These are phyloP conservation scores for Cinclus cinclus DNA, from an alignment of 2,113 vertebrate genomes.

Conservation along the genomic window DNA sequence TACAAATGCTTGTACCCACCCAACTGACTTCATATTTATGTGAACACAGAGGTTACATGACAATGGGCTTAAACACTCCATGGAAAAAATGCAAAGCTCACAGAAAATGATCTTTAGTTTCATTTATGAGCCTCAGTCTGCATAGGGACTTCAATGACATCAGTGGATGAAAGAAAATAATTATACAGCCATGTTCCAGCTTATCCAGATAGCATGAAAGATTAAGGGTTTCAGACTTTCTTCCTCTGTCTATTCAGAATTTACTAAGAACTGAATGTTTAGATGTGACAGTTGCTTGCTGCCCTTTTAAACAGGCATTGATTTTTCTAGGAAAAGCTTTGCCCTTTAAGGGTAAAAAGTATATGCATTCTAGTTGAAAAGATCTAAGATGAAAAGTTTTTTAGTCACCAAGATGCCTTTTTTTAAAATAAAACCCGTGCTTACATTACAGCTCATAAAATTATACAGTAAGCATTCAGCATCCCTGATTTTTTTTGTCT, in stretches of 20 bases:
- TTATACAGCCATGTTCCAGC: background rate
- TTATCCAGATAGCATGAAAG: background rate
- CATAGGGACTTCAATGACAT: background rate
- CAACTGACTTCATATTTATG: background rate
- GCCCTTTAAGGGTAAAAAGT: background rate
- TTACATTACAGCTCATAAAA: background rate
- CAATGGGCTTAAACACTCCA: background rate
- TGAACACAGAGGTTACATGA: background rate
- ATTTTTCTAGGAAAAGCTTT: background rate
- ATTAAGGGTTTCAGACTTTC: background rate
- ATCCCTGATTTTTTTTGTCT: background rate
- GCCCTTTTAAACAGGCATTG: background rate
- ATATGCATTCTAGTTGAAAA: background rate
- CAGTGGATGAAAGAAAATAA: background rate
- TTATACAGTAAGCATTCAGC: background rate
- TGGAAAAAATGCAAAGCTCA: background rate
- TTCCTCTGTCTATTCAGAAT: background rate
- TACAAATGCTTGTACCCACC: background rate
- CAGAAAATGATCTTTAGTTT: background rate
- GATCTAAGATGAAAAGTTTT: background rate
- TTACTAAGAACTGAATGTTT: background rate
- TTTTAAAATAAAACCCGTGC: background rate
- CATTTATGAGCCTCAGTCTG: background rate
- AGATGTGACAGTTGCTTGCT: background rate
- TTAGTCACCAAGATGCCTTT: background rate